Base-by-base conservation (phyloP, 2,113 vertebrate species). In the Micronisus gabar region DNA sequence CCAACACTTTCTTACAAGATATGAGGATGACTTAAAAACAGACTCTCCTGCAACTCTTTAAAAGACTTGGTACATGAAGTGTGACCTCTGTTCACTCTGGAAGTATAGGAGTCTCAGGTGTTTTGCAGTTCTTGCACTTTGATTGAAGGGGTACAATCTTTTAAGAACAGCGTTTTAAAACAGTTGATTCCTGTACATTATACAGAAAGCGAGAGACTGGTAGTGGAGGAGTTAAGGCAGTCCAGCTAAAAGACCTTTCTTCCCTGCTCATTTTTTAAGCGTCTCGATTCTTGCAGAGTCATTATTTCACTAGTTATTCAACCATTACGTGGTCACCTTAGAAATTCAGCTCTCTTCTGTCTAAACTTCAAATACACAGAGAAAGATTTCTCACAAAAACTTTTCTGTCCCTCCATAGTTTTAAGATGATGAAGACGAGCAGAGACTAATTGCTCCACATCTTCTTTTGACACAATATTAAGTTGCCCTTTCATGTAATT, bases 241-340 rank as follows among this genome's bases (percentile, higher is more conserved):
- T 22, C 38, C 61, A 67, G 47, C 50, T 73, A 27, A 7, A 91
- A 94, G 58, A 74, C 71, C 34, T 63, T 80, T 78, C 52, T 74
- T 83, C 76, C 55, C 40, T 45, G 50, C 34, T 80, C 56, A 36
- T 43, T 80, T 83, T 87, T 95, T 56, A 67, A 91, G 76, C 12
- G 1, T 67, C 70, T 68, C 3, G 0, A 94, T 92, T 97, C 86
- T 85, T 93, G 93, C 96, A 97, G 92, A 95, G 92, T 95, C 93
- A 95, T 92, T 94, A 96, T 73, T 94, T 95, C 94, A 84, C 83
- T 87, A 82, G 40, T 62, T 91, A 81, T 73, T 87, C 78, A 76
- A 93, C 55, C 86, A 94, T 34, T 80, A 85, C 26, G 3, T 13
- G 32, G 29, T 85, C 86, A 93, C 73, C 84, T 95, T n/a, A 65